These are phyloP conservation scores for Lycaon pictus DNA, from an alignment of 2,113 vertebrate genomes.

Conservation along the genomic window DNA sequence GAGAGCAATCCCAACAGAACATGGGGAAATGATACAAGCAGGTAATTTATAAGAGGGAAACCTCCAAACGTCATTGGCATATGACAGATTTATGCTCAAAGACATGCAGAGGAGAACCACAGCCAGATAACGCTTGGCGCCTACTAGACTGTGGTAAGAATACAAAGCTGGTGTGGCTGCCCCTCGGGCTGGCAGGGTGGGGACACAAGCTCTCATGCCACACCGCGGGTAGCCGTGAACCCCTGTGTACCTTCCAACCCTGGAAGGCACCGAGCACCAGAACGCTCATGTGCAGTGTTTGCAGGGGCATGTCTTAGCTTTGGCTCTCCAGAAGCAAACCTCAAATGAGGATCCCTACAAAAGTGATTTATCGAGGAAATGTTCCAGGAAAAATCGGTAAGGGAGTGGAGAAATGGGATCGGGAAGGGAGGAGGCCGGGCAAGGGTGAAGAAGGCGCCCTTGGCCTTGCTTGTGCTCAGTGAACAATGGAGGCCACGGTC, in stretches of 20 bases:
- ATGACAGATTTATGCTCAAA: neutral
- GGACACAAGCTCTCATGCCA: neutral
- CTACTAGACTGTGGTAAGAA: neutral
- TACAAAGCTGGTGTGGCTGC: neutral
- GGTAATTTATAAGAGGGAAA: neutral
- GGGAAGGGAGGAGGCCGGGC: neutral
- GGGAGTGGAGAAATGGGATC: neutral
- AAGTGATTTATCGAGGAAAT: neutral
- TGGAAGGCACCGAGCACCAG: rapidly evolving
- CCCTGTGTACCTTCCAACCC: too few species aligned
- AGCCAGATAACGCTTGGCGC: too few species aligned
- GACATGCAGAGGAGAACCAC: neutral
- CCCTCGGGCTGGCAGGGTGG: too few species aligned
- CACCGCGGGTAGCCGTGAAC: rapidly evolving
- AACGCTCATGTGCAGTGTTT: rapidly evolving
- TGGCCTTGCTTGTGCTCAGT: neutral
- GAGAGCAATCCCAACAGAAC: neutral
- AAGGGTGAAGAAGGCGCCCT: neutral
- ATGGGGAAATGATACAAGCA: neutral
- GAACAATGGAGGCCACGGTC: neutral
- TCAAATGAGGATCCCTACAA: neutral
- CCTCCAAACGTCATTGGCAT: neutral
- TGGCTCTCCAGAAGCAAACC: neutral
- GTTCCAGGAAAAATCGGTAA: neutral
- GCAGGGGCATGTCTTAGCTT: neutral